Evolutionary conservation across 2,113 vertebrate genomes (phyloP), one percentile per base, ranked within the genome.

Genomic region (Burhinus oedicnemus): DNA sequence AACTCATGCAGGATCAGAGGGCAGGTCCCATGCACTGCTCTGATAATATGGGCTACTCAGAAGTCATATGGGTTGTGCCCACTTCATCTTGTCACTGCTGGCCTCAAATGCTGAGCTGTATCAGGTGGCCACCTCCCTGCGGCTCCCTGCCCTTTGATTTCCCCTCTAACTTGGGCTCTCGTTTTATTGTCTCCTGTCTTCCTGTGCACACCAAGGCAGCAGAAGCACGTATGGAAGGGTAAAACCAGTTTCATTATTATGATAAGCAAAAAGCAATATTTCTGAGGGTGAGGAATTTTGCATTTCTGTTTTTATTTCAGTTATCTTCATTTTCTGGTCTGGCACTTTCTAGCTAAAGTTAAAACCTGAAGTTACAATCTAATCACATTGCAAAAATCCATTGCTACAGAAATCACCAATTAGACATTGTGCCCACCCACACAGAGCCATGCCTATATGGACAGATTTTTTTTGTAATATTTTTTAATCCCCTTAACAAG

Each of bases 41-140:
- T 7, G 20, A 27, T 36, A 25, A n/a, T 2, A 29, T 2, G 16
- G 40, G 17, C 30, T 69, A 44, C 47, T 51, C 27, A 30, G 38
- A 36, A 71, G 32, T 29, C 9, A 14, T 2, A 23, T 1, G 11
- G 12, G 26, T 11, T 58, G 4, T 27, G 14, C 19, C 44, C n/a
- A 16, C 36, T 45, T 55, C 1, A 0, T 21, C 52, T 68, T 42
- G 6, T 34, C 34, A 14, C 52, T 12, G 4, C 4, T 18, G 42
- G 42, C 36, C 38, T n/a, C 3, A 0, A 55, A 34, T 0, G 0
- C 23, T 26, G 18, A 47, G 6, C 44, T 79, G 34, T 3, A 1
- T 5, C 18, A 38, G 15, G 40, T 7, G 19, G 6, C 20, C 32
- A 36, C 36, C 2, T 16, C 27, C 52, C 20, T 8, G 11, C 2